Conservation (phyloP, 2,888 invertebrate species). For the Heteromurus nitidus region DNA sequence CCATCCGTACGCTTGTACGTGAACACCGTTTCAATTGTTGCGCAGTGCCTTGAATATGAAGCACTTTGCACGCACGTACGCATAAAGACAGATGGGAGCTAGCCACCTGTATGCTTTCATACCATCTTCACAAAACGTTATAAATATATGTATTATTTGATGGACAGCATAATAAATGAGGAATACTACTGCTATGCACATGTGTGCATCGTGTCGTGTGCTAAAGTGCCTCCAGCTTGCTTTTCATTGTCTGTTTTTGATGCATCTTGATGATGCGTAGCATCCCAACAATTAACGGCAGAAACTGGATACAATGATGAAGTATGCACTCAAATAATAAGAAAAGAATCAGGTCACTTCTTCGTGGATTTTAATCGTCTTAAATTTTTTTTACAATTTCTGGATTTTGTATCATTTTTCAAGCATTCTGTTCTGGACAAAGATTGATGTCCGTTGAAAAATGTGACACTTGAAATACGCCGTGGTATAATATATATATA, state of each 20-base stretch:
- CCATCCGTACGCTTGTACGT: too few species aligned
- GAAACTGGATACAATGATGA: slow-evolving; percentile 40
- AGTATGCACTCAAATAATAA: background rate
- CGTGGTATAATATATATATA: too few species aligned
- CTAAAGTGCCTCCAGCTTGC: slow-evolving; percentile 41
- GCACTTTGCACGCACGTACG: too few species aligned
- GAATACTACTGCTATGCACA: background rate
- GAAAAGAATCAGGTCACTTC: background rate
- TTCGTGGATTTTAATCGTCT: background rate
- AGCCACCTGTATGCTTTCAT: background rate
- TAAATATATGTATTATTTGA: background rate
- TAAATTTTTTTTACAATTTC: background rate
- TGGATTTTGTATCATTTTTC: background rate
- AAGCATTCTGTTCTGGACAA: background rate
- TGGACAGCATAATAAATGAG: background rate
- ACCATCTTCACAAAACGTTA: too few species aligned
- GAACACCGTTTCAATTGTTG: too few species aligned
- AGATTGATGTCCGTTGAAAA: slow-evolving; percentile 23
- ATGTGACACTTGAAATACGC: background rate
- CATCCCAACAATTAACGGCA: slow-evolving; percentile 28
- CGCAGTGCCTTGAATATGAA: slow-evolving; percentile 14
- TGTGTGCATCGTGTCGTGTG: slow-evolving; percentile 54
- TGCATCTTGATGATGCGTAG: slow-evolving; percentile 25
- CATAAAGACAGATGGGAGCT: background rate
- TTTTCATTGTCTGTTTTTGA: slow-evolving; percentile 6